These are phyloP conservation scores for Procapra przewalskii DNA, from an alignment of 2,113 vertebrate genomes.

Conservation along the genomic window DNA sequence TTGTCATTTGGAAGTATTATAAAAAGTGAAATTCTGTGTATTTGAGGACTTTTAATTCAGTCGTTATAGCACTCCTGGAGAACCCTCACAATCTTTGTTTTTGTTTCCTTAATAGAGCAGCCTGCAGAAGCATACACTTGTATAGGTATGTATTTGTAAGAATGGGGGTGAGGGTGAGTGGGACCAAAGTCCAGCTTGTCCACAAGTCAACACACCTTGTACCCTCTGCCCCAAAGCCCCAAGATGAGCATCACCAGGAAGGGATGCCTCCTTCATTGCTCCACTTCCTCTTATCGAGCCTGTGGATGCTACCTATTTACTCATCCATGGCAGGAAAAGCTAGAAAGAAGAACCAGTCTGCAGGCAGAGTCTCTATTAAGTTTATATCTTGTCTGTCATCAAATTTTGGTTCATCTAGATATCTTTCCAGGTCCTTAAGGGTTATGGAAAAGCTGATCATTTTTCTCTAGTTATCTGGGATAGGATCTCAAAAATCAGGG, in stretches of 20 bases:
- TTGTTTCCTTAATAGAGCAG: not conserved
- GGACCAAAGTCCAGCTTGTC: not conserved
- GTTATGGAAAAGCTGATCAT: not conserved
- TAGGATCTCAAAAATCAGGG: not conserved
- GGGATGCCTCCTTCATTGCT: not conserved
- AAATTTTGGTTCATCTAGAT: not conserved
- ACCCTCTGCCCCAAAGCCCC: not conserved
- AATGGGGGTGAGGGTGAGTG: not conserved
- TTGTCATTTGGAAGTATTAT: not conserved
- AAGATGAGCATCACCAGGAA: not conserved
- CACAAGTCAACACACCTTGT: not conserved
- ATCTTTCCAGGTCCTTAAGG: not conserved
- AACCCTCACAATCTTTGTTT: not conserved
- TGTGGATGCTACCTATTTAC: not conserved
- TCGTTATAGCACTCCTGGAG: not conserved
- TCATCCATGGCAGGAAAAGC: not conserved
- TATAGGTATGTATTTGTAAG: not conserved
- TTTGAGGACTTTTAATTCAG: not conserved
- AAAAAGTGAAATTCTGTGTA: not conserved
- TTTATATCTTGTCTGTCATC: not conserved
- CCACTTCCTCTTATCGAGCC: not conserved
- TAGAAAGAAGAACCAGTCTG: not conserved
- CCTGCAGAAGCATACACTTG: not conserved
- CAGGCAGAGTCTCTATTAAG: not conserved
- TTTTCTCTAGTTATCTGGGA: not conserved